Evolutionary conservation across 2,113 vertebrate genomes (phyloP), one percentile per base, ranked within the genome.

Genomic region (Lathamus discolor): DNA sequence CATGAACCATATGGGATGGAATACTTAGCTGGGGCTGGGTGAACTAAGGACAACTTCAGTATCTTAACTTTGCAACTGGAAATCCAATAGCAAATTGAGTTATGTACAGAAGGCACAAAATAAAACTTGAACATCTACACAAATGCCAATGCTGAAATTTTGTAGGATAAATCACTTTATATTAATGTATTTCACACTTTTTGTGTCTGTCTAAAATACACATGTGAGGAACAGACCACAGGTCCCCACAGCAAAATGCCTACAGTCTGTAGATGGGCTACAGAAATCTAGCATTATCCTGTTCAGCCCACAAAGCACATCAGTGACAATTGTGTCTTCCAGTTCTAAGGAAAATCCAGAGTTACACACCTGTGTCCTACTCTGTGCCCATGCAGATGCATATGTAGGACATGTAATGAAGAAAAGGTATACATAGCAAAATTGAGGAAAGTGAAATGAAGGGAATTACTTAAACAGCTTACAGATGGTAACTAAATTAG

Each of bases 401-500:
- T 9, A 6, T 29, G 39, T 10, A 83, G 66, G 86, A 84, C 18
- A 17, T 69, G 41, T 54, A 92, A 89, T 24, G 54, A 92, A 87
- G 73, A 66, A 86, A 96, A 93, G 52, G 77, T 54, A 92, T 9
- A 69, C 23, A 35, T 2, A 67, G 28, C 70, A 59, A 93, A 96
- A 95, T 91, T 79, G 29, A 49, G 67, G 67, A 63, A 95, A 91
- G 70, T 29, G 39, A 96, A 93, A 92, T 22, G 67, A 96, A 49
- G n/a, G 54, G 66, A 86, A 92, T 73, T 90, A 89, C 77, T 88
- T 82, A 80, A 95, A 95, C 88, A 94, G 70, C 49, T 95, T 94
- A 77, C 93, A 96, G 95, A 87, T 93, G 92, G 83, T 51, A 87
- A 91, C 83, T 91, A 88, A 96, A 95, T 92, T 89, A 93, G 67